These are phyloP conservation scores for Pseudomyrmex pallidus DNA, from an alignment of 1,140 invertebrate genomes.

Conservation along the genomic window DNA sequence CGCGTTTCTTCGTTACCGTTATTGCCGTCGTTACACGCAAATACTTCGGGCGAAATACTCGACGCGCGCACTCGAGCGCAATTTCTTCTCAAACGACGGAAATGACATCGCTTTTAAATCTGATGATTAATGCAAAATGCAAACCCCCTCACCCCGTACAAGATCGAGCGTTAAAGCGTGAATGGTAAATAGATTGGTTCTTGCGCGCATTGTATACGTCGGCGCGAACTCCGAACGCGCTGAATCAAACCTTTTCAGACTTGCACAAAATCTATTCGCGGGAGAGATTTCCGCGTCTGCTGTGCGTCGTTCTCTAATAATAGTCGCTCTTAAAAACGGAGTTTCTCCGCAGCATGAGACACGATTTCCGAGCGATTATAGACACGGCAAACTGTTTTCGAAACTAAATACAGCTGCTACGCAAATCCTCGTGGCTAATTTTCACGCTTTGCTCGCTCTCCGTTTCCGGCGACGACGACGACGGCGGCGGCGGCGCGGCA, in stretches of 20 bases:
- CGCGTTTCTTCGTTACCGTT: slow-evolving; percentile 40
- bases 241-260: slow-evolving; percentile 20
- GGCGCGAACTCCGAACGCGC: background rate
- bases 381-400: slow-evolving; percentile 12
- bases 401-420: slow-evolving; percentile 20
- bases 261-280: slow-evolving; percentile 39
- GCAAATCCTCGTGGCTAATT: slow-evolving; percentile 23
- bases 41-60: background rate
- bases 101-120: background rate
- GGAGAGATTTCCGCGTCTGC: background rate
- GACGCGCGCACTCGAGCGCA: background rate
- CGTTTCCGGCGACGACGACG: background rate
- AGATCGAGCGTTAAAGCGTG: slow-evolving; percentile 16
- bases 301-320: slow-evolving; percentile 27
- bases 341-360: slow-evolving; percentile 21
- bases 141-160: no score
- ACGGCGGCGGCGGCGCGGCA: no score
- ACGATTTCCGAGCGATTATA: background rate
- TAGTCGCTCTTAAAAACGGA: slow-evolving; percentile 27
- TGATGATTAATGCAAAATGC: background rate
- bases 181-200: slow-evolving; percentile 29
- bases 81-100: background rate
- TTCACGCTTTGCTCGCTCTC: background rate
- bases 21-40: slow-evolving; percentile 6
- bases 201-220: background rate